A percentile compares a stretch with the other conserved stretches of the same genome.
phyloP scores from a whole-genome alignment of 2,113 vertebrate species.

The Rhinolophus ferrumequinum region DNA sequence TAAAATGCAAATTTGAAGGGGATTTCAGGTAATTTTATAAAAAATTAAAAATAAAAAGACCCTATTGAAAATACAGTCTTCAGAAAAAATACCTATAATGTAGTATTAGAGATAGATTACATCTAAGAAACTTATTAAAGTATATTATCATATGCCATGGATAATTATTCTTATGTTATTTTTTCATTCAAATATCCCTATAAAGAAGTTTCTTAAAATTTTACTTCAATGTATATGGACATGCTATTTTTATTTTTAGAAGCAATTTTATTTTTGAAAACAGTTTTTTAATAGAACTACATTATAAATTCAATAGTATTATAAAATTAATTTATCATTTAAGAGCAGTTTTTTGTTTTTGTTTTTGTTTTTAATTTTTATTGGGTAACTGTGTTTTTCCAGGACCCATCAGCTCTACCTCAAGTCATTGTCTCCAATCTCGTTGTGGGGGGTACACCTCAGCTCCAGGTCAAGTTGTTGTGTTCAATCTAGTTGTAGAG shows the following conservation, averaged over 20 bases:
- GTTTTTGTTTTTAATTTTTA: no score
- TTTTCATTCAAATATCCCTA: neutral
- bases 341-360: neutral
- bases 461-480: no score
- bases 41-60: neutral
- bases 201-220: neutral
- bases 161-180: neutral
- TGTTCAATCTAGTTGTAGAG: no score
- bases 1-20: neutral
- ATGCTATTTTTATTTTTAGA: neutral
- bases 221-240: neutral
- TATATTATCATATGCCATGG: neutral
- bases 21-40: neutral
- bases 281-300: neutral
- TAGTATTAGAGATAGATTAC: neutral
- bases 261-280: neutral
- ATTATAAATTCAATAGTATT: conserved; percentile 10
- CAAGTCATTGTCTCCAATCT: no score
- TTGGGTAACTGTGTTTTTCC: no score
- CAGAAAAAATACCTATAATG: neutral
- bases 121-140: neutral
- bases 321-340: neutral
- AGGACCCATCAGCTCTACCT: no score
- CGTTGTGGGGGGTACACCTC: no score
- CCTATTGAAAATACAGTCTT: neutral